Evolutionary conservation across 2,888 invertebrate species (phyloP).

Genomic region (Cephus runcator): DNA sequence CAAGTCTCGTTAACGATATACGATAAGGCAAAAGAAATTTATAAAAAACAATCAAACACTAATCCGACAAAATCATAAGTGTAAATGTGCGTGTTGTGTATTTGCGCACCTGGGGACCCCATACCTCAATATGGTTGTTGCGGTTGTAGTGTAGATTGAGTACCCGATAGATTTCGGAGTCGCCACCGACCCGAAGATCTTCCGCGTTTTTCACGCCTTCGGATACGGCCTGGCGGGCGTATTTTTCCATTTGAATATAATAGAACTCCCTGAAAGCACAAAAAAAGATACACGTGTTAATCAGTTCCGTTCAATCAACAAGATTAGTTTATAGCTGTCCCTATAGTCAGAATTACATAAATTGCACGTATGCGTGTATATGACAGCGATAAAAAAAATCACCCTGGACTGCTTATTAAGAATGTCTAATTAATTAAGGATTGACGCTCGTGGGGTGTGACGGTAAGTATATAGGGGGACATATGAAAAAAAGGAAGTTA

Average conservation of each 20-base stretch:
- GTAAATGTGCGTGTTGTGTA: conserved; percentile 58
- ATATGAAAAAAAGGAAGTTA: not conserved
- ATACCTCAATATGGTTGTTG: conserved; percentile 95
- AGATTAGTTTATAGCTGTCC: not conserved
- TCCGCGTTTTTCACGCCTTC: conserved; percentile 95
- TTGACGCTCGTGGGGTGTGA: conserved; percentile 32
- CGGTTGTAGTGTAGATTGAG: conserved; percentile 99
- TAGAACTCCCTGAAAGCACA: conserved; percentile 92
- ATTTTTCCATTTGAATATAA: conserved; percentile 99
- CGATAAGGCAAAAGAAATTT: no score
- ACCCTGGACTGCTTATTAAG: conserved; percentile 3
- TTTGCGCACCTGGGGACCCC: conserved; percentile 75
- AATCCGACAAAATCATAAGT: conserved; percentile 26
- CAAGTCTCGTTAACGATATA: no score
- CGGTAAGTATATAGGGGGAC: not conserved
- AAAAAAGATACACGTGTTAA: conserved; percentile 26
- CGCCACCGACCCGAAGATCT: conserved; percentile 92
- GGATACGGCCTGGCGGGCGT: conserved; percentile 96
- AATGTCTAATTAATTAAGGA: conserved; percentile 49
- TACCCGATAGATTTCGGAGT: conserved; percentile 97
- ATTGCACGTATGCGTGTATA: not conserved
- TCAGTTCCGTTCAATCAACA: not conserved
- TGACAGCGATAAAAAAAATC: not conserved
- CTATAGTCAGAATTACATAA: not conserved
- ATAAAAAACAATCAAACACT: not conserved